Evolutionary conservation across 2,113 vertebrate genomes (phyloP).

Genomic region (Lutjanus erythropterus): DNA sequence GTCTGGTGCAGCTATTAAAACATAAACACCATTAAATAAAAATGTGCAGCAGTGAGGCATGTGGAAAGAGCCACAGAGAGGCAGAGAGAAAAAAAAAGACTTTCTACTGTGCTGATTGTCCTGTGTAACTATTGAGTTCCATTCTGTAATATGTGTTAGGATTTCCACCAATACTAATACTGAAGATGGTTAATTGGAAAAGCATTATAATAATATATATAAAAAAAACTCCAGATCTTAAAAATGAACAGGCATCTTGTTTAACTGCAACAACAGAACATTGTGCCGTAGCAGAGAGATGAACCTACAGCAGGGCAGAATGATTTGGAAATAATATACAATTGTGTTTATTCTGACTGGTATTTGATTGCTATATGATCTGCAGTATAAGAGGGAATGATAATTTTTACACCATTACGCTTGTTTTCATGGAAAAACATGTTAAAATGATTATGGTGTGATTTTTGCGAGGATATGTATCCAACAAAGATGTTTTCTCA

Average conservation of each 20-base stretch:
- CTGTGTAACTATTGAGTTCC: conserved; percentile 4
- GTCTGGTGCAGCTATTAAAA: conserved; percentile 90
- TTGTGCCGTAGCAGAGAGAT: no score
- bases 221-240: background rate
- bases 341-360: no score
- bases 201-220: background rate
- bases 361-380: no score
- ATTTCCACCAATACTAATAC: background rate
- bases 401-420: no score
- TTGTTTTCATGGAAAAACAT: no score
- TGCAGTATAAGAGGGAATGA: no score
- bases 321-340: no score
- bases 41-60: conserved; percentile 64
- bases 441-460: no score
- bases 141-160: conserved; percentile 1
- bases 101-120: conserved; percentile 24
- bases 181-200: background rate
- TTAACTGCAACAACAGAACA: background rate
- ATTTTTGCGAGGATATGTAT: no score
- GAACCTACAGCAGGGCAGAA: no score
- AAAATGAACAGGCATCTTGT: background rate
- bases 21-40: conserved; percentile 84
- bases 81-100: conserved; percentile 7
- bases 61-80: conserved; percentile 40
- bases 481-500: no score